Evolutionary conservation across 2,113 vertebrate genomes (phyloP).

Genomic region (Numida meleagris): DNA sequence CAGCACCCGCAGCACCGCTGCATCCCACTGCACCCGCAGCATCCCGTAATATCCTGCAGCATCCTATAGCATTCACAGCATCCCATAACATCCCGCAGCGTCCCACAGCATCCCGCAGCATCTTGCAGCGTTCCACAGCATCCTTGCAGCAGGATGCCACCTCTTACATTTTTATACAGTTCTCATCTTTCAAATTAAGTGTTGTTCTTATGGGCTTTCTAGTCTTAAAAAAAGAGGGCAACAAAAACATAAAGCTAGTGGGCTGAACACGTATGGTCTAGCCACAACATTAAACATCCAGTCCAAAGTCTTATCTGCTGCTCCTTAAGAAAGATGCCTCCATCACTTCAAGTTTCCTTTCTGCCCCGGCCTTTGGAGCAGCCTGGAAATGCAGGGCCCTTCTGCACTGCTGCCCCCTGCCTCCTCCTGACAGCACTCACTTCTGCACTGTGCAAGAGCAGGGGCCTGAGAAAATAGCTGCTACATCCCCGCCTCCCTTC

Average conservation of each 20-base stretch:
- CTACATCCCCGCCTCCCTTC: neutral
- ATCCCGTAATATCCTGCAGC: neutral
- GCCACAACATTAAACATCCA: neutral
- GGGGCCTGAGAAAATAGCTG: neutral
- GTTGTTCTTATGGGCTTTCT: neutral
- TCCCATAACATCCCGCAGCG: neutral
- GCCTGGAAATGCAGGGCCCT: neutral
- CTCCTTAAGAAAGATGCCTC: neutral
- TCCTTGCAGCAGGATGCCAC: neutral
- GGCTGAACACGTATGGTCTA: neutral
- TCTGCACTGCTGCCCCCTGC: neutral
- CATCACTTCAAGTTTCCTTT: neutral
- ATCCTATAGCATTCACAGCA: neutral
- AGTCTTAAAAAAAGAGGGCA: neutral
- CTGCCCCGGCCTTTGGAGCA: neutral
- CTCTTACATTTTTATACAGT: neutral
- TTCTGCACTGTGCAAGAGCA: neutral
- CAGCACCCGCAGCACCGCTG: conserved; percentile 28
- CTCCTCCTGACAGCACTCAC: neutral
- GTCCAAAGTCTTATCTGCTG: neutral
- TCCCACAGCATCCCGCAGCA: neutral
- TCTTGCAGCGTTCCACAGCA: too few relatives aligned
- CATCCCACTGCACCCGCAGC: too few relatives aligned
- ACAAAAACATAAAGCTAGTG: neutral
- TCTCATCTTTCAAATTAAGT: neutral